A percentile compares a stretch with the other conserved stretches of the same genome.
phyloP scores from a whole-genome alignment of 2,797 vertebrate genomes.

The Leptoclinus maculatus region DNA sequence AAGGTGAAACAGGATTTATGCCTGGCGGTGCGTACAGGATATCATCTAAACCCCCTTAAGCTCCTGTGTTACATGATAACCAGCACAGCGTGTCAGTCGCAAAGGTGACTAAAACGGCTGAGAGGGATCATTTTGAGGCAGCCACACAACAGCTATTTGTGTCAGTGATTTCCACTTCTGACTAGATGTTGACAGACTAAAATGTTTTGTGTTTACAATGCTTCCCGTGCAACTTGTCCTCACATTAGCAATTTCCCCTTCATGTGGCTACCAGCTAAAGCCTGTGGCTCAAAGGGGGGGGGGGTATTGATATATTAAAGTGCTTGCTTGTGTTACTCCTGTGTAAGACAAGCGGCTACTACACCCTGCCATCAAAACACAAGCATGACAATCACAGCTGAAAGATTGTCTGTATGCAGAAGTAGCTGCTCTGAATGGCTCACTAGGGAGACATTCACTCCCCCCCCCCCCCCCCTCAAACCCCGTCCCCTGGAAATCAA shows the following conservation, averaged over 20 bases:
- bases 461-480: conserved; percentile 29
- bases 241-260: conserved; percentile 63
- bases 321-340: conserved; percentile 53
- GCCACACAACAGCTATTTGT: conserved; percentile 81
- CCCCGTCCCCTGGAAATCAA: conserved; percentile 72
- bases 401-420: conserved; percentile 68
- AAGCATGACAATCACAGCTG: conserved; percentile 69
- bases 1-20: conserved; percentile 33
- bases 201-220: conserved; percentile 75
- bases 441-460: conserved; percentile 63
- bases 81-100: conserved; percentile 72
- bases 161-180: conserved; percentile 76
- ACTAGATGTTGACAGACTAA: conserved; percentile 72
- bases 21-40: conserved; percentile 28
- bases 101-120: conserved; percentile 74
- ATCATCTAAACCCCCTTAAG: conserved; percentile 61
- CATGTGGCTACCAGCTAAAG: conserved; percentile 50
- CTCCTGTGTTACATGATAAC: conserved; percentile 77
- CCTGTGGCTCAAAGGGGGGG: conserved; percentile 23
- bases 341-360: conserved; percentile 51
- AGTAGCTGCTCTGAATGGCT: conserved; percentile 74
- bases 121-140: conserved; percentile 75
- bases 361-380: conserved; percentile 67
- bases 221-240: conserved; percentile 66
- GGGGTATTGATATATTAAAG: conserved; percentile 70